A percentile compares a stretch with the other conserved stretches of the same genome.
phyloP scores from a whole-genome alignment of 92 coral and sea anemone species.

The Umimayanthus chanpuru region DNA sequence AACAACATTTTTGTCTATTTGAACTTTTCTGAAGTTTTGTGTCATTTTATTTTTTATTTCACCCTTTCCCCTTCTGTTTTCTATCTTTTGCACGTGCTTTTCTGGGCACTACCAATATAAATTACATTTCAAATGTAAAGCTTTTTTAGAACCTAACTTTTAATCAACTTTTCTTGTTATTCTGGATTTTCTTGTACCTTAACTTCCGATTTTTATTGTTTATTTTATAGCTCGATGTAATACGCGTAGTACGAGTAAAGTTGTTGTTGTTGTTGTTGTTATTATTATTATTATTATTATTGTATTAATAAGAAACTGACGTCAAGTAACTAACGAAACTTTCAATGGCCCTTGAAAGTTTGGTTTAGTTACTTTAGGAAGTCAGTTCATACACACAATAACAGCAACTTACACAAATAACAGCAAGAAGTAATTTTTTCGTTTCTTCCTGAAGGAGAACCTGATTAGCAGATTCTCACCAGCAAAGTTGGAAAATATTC shows the following conservation, averaged over 20 bases:
- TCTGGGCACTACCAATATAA: too few species aligned
- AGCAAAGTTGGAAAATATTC: conserved; percentile 67
- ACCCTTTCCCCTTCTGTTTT: neutral
- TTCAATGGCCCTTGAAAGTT: neutral
- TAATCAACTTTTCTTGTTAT: neutral
- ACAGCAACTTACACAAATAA: neutral
- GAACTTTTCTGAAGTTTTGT: neutral
- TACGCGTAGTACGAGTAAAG: neutral
- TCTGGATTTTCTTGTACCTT: neutral
- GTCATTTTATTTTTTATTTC: neutral
- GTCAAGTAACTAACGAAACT: too few species aligned
- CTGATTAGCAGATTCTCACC: conserved; percentile 71
- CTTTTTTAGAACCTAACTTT: too few species aligned
- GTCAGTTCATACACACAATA: neutral
- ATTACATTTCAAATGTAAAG: neutral
- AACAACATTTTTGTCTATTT: neutral
- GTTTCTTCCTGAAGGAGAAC: conserved; percentile 60
- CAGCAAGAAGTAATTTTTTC: neutral
- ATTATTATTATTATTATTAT: too few species aligned
- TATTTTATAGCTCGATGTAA: neutral
- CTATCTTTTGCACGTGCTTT: neutral
- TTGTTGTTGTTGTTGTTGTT: too few species aligned
- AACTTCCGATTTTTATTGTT: neutral
- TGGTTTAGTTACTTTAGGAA: neutral
- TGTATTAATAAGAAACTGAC: too few species aligned